Evolutionary conservation across 2,888 invertebrate species (phyloP), one percentile per base, ranked within the genome.

Genomic region (Crossocerus cetratus): DNA sequence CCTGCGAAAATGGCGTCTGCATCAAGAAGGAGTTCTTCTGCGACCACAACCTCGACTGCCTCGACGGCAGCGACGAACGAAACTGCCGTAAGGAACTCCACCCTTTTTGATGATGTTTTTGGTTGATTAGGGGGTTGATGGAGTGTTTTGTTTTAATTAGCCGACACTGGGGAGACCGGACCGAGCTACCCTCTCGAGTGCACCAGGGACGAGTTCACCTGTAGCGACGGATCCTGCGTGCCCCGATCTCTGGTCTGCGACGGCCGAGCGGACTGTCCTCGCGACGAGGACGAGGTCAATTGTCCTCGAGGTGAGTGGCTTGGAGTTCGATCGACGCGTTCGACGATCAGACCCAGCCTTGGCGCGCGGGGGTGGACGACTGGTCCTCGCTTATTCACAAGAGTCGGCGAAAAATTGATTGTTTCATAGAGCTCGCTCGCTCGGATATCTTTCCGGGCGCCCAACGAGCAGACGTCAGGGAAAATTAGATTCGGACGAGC

Each of bases 51-150:
- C 65, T 81, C n/a, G 94, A 95, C 83, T 95, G 95, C 82, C 87
- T 86, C 13, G 91, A 92, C 69, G 90, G 91, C 45, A 93, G 93
- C 83, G 95, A 95, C 81, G 95, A 95, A 90, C 83, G 81, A 21
- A 86, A 92, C 77, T 95, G 94, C 90, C 90, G 93, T 93, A 89
- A 87, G 89, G 69, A 78, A 67, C 43, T 57, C 45, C 45, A 45
- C 2, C 13, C 8, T 45, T 45, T 3, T n/a, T 2, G 3, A 45
- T 2, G 8, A 3, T n/a, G n/a, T 45, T n/a, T 45, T 8, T n/a
- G 45, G 8, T 45, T n/a, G 8, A 45, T 45, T n/a, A 45, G 2
- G 2, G 2, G 2, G n/a, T 45, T 8, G 45, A 45, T 43, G 43
- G 13, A 43, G 4, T 43, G 13, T 5, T 8, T 43, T 43, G 43